Base-by-base conservation (phyloP, 2,888 invertebrate species). In the Trisateles emortualis region DNA sequence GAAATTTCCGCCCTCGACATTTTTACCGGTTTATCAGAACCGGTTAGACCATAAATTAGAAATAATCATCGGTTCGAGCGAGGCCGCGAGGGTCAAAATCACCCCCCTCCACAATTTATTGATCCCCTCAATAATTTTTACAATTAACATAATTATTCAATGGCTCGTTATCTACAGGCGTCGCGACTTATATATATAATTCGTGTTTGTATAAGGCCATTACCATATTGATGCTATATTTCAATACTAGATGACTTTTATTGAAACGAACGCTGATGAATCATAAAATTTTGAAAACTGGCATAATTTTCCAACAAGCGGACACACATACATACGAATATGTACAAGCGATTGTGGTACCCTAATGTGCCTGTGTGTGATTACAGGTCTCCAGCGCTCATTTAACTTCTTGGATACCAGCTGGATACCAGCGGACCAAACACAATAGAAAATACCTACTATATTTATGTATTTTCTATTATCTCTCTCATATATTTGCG, bases 91-190 rank as follows among this genome's bases (percentile, higher is more conserved):
- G 70, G 62, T 51, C 68, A 56, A 50, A 64, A 74, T 78, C 79
- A 64, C 68, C 71, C 68, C 71, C 67, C 66, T 69, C 69, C 66
- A 64, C 66, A 80, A 80, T 83, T 78, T 81, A 83, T 81, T 74
- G 77, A 76, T 77, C 69, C 72, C 77, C 72, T 68, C 78, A 77
- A 79, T 83, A 80, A 76, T 85, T 83, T 80, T 79, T 78, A 65
- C 78, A 84, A 87, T 87, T 87, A 88, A 79, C 86, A 87, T 88
- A 88, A 88, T 88, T 86, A 87, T 87, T 88, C 85, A 87, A 88
- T 86, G 86, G 79, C 68, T 79, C 87, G 83, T 83, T 81, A 81
- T 83, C 79, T 77, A 41, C 48, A 70, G 73, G 68, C 72, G 62
- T 68, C 70, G 64, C 26, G 9, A 26, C 5, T 26, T 8, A 69